Evolutionary conservation across 2,888 invertebrate genomes (phyloP).

Genomic region (Esperia sulphurella): DNA sequence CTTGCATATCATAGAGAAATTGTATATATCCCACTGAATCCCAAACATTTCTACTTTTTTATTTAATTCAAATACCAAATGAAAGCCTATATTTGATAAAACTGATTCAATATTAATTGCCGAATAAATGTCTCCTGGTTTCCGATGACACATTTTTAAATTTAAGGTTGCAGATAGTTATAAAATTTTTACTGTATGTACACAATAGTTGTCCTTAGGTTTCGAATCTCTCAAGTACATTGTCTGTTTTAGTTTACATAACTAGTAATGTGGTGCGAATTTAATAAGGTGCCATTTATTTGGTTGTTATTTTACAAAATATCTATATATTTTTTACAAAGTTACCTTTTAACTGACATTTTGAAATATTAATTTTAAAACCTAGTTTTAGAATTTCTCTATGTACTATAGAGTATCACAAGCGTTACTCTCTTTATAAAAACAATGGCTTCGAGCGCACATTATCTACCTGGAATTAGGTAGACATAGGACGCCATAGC

Average conservation of each 20-base stretch:
- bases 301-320: slow-evolving; percentile 66
- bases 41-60: slow-evolving; percentile 26
- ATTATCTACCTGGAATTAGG: slow-evolving; percentile 5
- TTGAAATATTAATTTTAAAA: slow-evolving; percentile 20
- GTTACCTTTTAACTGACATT: slow-evolving; percentile 53
- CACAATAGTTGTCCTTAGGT: background rate
- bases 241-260: slow-evolving; percentile 24
- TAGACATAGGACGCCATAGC: background rate
- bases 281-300: slow-evolving; percentile 70
- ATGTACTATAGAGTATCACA: slow-evolving; percentile 17
- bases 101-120: background rate
- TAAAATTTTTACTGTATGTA: background rate
- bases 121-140: no score
- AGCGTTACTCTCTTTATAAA: slow-evolving; percentile 15
- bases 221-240: slow-evolving; percentile 10
- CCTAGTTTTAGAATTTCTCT: slow-evolving; percentile 29
- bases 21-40: slow-evolving; percentile 58
- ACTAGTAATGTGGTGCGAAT: slow-evolving; percentile 56
- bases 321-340: slow-evolving; percentile 49
- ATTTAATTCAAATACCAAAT: background rate
- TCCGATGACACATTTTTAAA: no score
- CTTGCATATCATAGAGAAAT: slow-evolving; percentile 74
- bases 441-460: slow-evolving; percentile 26
- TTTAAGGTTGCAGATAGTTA: no score
- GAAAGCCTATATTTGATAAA: background rate